These are phyloP conservation scores for Psilopsiagon aymara DNA, from an alignment of 2,113 vertebrate species.

Conservation along the genomic window DNA sequence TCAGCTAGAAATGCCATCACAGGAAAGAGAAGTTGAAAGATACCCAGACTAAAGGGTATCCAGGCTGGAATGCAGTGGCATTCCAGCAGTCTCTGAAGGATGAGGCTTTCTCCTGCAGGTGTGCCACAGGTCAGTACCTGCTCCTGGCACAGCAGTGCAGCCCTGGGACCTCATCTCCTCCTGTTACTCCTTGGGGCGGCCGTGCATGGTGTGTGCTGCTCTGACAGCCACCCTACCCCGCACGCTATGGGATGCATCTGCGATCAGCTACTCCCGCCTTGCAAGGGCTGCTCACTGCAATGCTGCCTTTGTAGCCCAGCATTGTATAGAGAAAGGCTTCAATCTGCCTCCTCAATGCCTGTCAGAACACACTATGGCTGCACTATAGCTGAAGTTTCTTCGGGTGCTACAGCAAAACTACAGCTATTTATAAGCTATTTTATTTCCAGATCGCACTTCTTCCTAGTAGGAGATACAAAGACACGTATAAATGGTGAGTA, in stretches of 20 bases:
- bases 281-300: not conserved
- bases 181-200: not conserved
- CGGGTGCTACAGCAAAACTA: not conserved
- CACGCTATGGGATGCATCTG: not conserved
- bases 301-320: slow-evolving; percentile 40
- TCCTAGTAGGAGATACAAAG: not conserved
- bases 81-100: not conserved
- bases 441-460: not conserved
- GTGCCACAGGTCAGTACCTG: accelerated
- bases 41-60: not conserved
- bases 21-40: not conserved
- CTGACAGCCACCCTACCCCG: not conserved
- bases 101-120: not conserved
- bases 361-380: slow-evolving; percentile 11
- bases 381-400: not conserved
- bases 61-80: not conserved
- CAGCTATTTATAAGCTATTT: not conserved
- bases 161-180: accelerated
- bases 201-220: not conserved
- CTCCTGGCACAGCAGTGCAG: accelerated
- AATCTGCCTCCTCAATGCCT: slow-evolving; percentile 19
- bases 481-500: not conserved
- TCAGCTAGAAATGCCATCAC: not conserved
- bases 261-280: slow-evolving; percentile 19
- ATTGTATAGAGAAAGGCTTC: slow-evolving; percentile 24